These are phyloP conservation scores for Pitangus sulphuratus DNA, from an alignment of 2,797 vertebrate genomes.

Conservation along the genomic window DNA sequence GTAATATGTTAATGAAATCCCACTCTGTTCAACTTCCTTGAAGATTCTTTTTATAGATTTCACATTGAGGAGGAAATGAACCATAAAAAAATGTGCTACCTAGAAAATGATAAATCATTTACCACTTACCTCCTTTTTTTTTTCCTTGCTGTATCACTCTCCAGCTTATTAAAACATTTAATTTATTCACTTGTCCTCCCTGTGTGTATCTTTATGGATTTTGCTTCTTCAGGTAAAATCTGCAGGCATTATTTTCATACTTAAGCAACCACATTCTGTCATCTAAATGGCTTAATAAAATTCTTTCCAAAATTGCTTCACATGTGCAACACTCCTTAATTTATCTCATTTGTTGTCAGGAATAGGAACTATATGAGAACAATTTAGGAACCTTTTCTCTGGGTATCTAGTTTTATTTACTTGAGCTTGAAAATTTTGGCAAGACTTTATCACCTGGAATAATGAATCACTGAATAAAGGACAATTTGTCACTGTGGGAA, in stretches of 20 bases:
- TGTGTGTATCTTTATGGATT: constrained; percentile 1
- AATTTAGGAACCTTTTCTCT: not conserved
- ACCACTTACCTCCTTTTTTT: not conserved
- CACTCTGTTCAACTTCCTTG: constrained; percentile 56
- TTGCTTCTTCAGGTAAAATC: constrained; percentile 37
- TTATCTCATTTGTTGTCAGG: constrained; percentile 14
- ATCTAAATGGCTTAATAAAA: constrained; percentile 21
- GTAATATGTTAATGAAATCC: constrained; percentile 62
- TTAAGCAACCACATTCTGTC: not conserved
- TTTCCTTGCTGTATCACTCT: not conserved
- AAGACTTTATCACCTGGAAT: constrained; percentile 22
- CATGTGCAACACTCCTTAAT: not conserved
- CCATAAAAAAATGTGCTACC: constrained; percentile 55
- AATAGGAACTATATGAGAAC: not conserved
- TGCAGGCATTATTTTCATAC: not conserved
- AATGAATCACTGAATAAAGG: constrained; percentile 20
- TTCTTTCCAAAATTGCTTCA: constrained; percentile 3
- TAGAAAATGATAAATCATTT: constrained; percentile 66
- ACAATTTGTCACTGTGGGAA: constrained; percentile 14
- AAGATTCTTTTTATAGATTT: constrained; percentile 71
- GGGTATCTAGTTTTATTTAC: not conserved
- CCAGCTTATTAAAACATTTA: constrained; percentile 25
- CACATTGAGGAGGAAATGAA: constrained; percentile 67
- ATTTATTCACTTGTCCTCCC: constrained; percentile 37
- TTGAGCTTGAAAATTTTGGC: constrained; percentile 25